These are phyloP conservation scores for Nasonia vitripennis DNA, from an alignment of 1,140 invertebrate genomes.

Conservation along the genomic window DNA sequence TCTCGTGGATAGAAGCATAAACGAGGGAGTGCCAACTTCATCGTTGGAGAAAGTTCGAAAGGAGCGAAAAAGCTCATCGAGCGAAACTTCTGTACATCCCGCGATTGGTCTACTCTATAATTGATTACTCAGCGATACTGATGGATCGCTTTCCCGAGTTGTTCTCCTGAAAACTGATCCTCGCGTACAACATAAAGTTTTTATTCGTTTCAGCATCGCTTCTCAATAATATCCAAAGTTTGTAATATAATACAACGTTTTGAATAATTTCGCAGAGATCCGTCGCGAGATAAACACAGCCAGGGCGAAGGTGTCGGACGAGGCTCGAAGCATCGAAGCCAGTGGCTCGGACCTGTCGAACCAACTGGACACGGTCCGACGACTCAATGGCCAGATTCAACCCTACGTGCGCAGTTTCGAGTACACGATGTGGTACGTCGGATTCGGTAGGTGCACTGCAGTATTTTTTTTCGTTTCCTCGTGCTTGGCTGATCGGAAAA, in stretches of 20 bases:
- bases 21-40: not conserved
- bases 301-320: constrained; percentile 68
- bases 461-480: not conserved
- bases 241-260: too few species aligned
- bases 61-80: constrained; percentile 22
- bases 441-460: constrained; percentile 64
- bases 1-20: not conserved
- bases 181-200: too few species aligned
- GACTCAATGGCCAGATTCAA: constrained; percentile 60
- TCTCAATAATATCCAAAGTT: too few species aligned
- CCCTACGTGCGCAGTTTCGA: constrained; percentile 68
- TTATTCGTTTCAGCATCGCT: too few species aligned
- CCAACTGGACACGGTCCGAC: constrained; percentile 67
- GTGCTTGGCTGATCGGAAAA: too few species aligned
- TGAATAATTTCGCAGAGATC: constrained; percentile 60
- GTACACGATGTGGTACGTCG: constrained; percentile 69
- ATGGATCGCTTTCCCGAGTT: not conserved
- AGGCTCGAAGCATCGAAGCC: constrained; percentile 67
- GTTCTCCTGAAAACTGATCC: not conserved
- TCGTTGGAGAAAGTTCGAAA: not conserved
- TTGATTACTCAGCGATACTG: not conserved
- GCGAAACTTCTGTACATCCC: not conserved
- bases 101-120: not conserved
- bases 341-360: constrained; percentile 66
- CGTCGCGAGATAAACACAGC: constrained; percentile 69